Evolutionary conservation across 2,113 vertebrate species (phyloP).

Genomic region (Eulacestoma nigropectus): DNA sequence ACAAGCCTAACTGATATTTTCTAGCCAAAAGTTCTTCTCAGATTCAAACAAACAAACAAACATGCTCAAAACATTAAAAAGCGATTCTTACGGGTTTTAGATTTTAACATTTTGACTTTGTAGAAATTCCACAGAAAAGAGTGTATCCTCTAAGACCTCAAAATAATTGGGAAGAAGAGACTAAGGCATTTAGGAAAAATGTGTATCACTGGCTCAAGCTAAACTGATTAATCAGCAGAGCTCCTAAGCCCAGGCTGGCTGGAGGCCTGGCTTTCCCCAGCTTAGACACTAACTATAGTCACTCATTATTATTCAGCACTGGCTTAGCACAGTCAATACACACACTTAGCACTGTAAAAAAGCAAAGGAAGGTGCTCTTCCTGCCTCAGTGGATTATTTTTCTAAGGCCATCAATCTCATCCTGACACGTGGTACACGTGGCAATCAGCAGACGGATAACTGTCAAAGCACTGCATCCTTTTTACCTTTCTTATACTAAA

Average conservation of each 20-base stretch:
- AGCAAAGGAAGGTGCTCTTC: background rate
- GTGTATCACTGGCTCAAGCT: accelerated
- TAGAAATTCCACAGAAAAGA: background rate
- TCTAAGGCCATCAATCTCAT: background rate
- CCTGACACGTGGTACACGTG: background rate
- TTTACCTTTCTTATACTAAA: background rate
- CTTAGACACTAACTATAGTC: background rate
- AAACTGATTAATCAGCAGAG: background rate
- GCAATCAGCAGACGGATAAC: background rate
- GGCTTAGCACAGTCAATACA: background rate
- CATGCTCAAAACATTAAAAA: background rate
- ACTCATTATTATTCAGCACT: background rate
- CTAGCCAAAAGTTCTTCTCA: background rate
- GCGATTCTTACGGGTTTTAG: background rate
- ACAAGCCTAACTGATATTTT: background rate
- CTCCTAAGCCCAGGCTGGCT: background rate
- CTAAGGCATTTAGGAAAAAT: background rate
- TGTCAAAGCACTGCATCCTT: background rate
- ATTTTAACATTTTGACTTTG: background rate
- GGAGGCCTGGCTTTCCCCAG: background rate
- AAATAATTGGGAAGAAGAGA: background rate
- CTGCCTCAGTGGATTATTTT: background rate
- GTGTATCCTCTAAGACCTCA: background rate
- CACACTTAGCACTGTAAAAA: background rate
- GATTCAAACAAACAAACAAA: background rate